Evolutionary conservation across 2,797 vertebrate species (phyloP).

Genomic region (Paedocypris micromegethes): DNA sequence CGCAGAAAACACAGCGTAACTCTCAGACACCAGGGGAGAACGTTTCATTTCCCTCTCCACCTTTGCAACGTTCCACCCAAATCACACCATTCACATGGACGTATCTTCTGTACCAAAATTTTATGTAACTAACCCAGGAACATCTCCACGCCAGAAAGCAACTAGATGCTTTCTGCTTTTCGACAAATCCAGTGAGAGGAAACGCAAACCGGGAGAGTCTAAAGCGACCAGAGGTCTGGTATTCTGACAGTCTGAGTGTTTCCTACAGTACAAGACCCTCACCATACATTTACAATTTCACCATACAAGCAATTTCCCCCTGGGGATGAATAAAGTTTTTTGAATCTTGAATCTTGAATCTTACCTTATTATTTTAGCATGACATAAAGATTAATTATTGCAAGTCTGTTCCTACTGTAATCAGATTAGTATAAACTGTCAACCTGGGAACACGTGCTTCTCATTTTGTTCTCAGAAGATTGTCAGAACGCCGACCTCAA

Average conservation of each 20-base stretch:
- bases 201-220: constrained; percentile 60
- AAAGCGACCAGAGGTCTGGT: constrained; percentile 28
- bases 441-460: too few species aligned
- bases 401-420: too few species aligned
- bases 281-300: too few species aligned
- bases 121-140: background rate
- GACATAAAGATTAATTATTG: too few species aligned
- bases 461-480: too few species aligned
- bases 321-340: too few species aligned
- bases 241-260: background rate
- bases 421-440: too few species aligned
- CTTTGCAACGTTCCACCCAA: constrained; percentile 71
- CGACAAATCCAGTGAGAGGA: constrained; percentile 58
- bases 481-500: constrained; percentile 21
- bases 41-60: constrained; percentile 34
- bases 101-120: background rate
- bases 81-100: constrained; percentile 63
- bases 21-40: constrained; percentile 46
- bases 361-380: too few species aligned
- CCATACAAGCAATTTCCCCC: too few species aligned
- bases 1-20: constrained; percentile 62
- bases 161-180: constrained; percentile 32
- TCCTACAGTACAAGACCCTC: too few species aligned
- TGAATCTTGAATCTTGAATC: too few species aligned
- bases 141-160: background rate